These are phyloP conservation scores for Petrocephalus sullivani DNA, from an alignment of 2,797 vertebrate genomes.

Conservation along the genomic window DNA sequence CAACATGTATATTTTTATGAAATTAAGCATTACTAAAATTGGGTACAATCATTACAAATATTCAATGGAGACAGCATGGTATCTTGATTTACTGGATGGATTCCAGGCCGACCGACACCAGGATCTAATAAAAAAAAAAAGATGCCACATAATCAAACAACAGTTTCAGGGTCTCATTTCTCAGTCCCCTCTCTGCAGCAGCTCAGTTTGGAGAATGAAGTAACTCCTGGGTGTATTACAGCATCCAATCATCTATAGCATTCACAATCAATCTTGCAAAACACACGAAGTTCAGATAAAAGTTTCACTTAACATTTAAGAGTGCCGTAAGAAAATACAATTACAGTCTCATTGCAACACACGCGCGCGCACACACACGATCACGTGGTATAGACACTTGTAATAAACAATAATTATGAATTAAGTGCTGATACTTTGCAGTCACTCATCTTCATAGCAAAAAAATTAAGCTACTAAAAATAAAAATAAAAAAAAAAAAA, in stretches of 20 bases:
- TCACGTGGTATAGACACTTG: background rate
- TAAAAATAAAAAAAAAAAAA: background rate
- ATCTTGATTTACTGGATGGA: background rate
- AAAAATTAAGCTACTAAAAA: background rate
- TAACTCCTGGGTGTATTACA: background rate
- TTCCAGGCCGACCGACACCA: background rate
- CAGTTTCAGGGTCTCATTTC: background rate
- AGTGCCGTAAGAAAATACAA: background rate
- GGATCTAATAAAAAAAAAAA: background rate
- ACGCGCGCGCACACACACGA: background rate
- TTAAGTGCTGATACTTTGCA: background rate
- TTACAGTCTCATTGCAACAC: background rate
- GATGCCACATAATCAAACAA: background rate
- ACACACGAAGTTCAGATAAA: background rate
- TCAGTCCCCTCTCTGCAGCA: background rate
- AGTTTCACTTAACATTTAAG: background rate
- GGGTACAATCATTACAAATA: too few relatives aligned
- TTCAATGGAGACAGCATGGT: background rate
- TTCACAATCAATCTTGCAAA: background rate
- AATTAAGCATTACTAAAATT: background rate
- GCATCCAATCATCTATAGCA: background rate
- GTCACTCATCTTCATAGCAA: background rate
- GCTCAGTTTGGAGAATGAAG: background rate
- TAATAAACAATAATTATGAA: background rate
- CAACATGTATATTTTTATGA: background rate